Conservation (phyloP, 1,140 invertebrate genomes). For the Popillia japonica region DNA sequence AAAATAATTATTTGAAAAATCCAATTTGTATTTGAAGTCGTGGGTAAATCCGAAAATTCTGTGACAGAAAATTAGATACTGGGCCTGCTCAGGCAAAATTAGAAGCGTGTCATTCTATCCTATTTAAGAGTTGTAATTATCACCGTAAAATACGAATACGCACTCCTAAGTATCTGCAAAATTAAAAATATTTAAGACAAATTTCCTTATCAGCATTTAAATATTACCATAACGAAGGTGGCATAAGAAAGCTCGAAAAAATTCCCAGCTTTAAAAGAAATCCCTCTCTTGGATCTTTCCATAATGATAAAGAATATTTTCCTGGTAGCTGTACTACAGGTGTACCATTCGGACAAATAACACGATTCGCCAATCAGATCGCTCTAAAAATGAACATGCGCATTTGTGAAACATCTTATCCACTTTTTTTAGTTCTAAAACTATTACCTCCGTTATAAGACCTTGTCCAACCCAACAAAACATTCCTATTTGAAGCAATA, state of each 20-base stretch:
- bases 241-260: background rate
- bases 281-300: background rate
- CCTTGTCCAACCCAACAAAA: too few species aligned
- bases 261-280: background rate
- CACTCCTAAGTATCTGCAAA: background rate
- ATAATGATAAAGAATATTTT: constrained; percentile 28
- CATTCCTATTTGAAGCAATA: too few species aligned
- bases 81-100: too few species aligned
- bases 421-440: too few species aligned
- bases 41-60: too few species aligned
- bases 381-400: constrained; percentile 1
- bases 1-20: too few species aligned
- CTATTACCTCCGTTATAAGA: too few species aligned
- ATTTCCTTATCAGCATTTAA: background rate
- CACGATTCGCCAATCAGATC: background rate
- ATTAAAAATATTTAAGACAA: background rate
- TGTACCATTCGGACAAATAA: constrained; percentile 15
- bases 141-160: background rate
- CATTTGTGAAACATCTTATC: too few species aligned
- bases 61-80: too few species aligned
- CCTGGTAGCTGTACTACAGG: background rate
- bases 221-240: constrained; percentile 19
- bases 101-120: too few species aligned
- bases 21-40: too few species aligned
- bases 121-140: too few species aligned